Percentiles rank a stretch among this genome's conserved stretches.
phyloP scores from a whole-genome alignment of 2,797 vertebrate species.

The Labroides dimidiatus region DNA sequence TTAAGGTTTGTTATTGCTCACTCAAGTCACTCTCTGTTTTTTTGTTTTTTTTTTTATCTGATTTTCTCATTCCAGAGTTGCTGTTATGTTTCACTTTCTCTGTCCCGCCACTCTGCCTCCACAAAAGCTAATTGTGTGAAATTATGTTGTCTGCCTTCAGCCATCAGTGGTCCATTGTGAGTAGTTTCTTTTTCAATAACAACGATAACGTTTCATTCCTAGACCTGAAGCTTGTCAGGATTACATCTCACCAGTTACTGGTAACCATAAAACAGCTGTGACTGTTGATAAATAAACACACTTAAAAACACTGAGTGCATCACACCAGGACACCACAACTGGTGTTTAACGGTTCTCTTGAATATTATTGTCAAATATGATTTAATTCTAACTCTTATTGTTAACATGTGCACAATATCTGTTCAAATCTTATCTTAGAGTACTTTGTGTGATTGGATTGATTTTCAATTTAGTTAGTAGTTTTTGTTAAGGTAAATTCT shows the following conservation, averaged over 20 bases:
- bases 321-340: neutral
- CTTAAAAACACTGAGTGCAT: neutral
- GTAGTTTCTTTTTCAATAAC: slow-evolving; percentile 60
- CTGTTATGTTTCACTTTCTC: slow-evolving; percentile 62
- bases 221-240: slow-evolving; percentile 59
- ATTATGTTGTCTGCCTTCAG: slow-evolving; percentile 73
- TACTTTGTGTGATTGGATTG: too few relatives aligned
- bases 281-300: slow-evolving; percentile 19
- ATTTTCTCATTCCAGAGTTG: slow-evolving; percentile 60
- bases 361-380: neutral
- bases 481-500: too few relatives aligned
- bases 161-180: slow-evolving; percentile 65
- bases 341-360: neutral
- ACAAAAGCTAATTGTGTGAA: slow-evolving; percentile 77
- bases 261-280: slow-evolving; percentile 38
- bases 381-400: too few relatives aligned
- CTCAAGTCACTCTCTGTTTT: slow-evolving; percentile 38
- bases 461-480: too few relatives aligned
- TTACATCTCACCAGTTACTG: slow-evolving; percentile 47
- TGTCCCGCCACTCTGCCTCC: slow-evolving; percentile 56
- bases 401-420: neutral
- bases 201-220: slow-evolving; percentile 60
- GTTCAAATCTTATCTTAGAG: neutral
- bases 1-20: slow-evolving; percentile 55
- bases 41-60: slow-evolving; percentile 30